phyloP scores from a whole-genome alignment of 2,888 invertebrate genomes.

The Allophyes oxyacanthae region DNA sequence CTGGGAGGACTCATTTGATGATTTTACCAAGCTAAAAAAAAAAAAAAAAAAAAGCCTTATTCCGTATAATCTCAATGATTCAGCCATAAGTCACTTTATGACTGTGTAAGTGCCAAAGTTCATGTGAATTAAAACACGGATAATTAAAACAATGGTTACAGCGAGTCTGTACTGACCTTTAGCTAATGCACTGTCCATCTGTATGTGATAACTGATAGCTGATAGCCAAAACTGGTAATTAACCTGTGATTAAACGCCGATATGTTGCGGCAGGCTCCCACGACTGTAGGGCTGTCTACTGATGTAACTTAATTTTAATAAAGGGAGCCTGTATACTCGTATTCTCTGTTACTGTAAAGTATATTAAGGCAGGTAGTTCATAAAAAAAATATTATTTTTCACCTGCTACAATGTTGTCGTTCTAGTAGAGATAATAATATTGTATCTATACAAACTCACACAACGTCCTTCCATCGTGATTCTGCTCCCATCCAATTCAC shows the following conservation, averaged over 20 bases:
- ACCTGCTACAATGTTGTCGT: too few relatives aligned
- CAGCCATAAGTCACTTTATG: constrained; percentile 17
- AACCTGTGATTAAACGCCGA: constrained; percentile 79
- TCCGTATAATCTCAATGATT: too few relatives aligned
- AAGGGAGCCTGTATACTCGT: too few relatives aligned
- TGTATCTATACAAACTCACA: too few relatives aligned
- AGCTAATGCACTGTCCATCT: constrained; percentile 84
- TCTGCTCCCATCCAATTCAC: not conserved
- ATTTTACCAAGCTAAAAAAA: too few relatives aligned
- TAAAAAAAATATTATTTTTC: too few relatives aligned
- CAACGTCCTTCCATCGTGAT: too few relatives aligned
- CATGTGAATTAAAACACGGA: constrained; percentile 51
- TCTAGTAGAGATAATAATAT: too few relatives aligned
- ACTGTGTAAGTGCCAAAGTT: constrained; percentile 42
- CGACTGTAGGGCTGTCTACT: constrained; percentile 61
- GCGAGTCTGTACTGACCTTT: constrained; percentile 64
- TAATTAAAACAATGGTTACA: constrained; percentile 57
- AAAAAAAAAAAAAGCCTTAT: too few relatives aligned
- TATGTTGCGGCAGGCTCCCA: constrained; percentile 75
- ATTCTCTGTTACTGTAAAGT: too few relatives aligned
- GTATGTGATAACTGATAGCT: constrained; percentile 79
- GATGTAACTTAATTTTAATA: not conserved
- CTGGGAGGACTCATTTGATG: too few relatives aligned
- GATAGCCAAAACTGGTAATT: constrained; percentile 86
- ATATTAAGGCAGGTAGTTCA: not conserved